Conservation (phyloP, 2,797 vertebrate species). For the Notamacropus eugenii region DNA sequence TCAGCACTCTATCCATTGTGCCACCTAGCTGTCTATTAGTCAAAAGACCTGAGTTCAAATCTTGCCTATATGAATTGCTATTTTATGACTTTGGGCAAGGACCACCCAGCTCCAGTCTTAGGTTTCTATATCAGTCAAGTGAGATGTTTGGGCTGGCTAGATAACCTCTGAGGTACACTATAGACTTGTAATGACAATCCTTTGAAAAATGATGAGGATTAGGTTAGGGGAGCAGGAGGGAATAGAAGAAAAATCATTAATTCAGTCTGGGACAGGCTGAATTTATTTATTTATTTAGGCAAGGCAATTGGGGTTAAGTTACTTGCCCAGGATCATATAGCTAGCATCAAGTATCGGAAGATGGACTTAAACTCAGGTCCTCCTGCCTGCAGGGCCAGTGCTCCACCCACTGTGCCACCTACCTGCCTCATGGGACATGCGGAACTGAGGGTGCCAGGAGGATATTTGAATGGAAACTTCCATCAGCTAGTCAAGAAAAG, state of each 20-base stretch:
- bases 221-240: neutral
- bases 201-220: neutral
- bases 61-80: neutral
- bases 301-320: too few relatives aligned
- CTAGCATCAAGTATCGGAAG: too few relatives aligned
- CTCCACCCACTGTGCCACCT: too few relatives aligned
- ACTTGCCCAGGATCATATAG: too few relatives aligned
- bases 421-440: neutral
- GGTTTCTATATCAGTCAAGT: neutral
- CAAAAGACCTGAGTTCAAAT: neutral
- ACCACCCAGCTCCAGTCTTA: neutral
- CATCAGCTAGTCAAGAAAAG: too few relatives aligned
- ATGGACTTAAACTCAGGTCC: too few relatives aligned
- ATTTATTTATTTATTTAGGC: neutral
- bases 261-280: neutral
- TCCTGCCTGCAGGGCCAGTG: too few relatives aligned
- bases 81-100: neutral
- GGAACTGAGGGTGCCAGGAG: neutral
- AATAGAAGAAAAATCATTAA: neutral
- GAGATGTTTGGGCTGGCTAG: neutral
- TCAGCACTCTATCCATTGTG: too few relatives aligned
- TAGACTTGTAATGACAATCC: neutral
- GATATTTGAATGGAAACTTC: neutral
- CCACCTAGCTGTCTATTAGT: too few relatives aligned
- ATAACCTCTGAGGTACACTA: neutral